phyloP scores from a whole-genome alignment of 1,140 invertebrate species.

The Metaphire vulgaris region DNA sequence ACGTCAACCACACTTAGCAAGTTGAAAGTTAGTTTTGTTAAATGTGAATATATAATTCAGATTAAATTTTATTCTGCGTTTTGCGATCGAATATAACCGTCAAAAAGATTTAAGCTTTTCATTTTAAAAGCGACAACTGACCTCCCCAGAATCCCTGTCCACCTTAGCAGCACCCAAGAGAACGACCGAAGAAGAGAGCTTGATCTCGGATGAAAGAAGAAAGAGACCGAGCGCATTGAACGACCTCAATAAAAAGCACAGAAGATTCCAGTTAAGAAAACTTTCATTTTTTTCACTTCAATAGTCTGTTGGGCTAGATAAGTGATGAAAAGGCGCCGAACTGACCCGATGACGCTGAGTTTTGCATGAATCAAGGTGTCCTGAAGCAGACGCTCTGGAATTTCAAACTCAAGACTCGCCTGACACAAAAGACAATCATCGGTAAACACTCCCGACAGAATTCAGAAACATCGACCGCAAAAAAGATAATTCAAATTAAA shows the following conservation, averaged over 20 bases:
- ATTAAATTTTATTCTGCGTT: too few species aligned
- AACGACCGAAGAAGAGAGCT: slow-evolving; percentile 40
- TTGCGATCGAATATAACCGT: not conserved
- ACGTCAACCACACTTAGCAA: too few species aligned
- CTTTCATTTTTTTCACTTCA: too few species aligned
- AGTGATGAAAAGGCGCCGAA: too few species aligned
- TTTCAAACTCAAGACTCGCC: slow-evolving; percentile 48
- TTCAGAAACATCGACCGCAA: too few species aligned
- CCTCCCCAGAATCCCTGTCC: slow-evolving; percentile 46
- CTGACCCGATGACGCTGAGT: slow-evolving; percentile 45
- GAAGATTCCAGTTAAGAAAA: too few species aligned
- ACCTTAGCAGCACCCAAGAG: slow-evolving; percentile 46
- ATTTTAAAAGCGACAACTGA: slow-evolving; percentile 31
- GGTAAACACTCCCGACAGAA: too few species aligned
- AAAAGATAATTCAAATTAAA: too few species aligned
- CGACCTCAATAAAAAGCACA: slow-evolving; percentile 35
- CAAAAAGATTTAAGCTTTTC: too few species aligned
- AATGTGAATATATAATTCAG: too few species aligned
- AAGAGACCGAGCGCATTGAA: slow-evolving; percentile 47
- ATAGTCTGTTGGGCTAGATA: too few species aligned
- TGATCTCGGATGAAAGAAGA: slow-evolving; percentile 39
- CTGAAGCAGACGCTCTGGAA: slow-evolving; percentile 45
- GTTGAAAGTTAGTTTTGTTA: too few species aligned
- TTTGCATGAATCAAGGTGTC: slow-evolving; percentile 43
- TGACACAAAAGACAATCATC: slow-evolving; percentile 27